Base-by-base conservation (phyloP, 2,797 vertebrate species). In the Tenualosa thibaudeaui region DNA sequence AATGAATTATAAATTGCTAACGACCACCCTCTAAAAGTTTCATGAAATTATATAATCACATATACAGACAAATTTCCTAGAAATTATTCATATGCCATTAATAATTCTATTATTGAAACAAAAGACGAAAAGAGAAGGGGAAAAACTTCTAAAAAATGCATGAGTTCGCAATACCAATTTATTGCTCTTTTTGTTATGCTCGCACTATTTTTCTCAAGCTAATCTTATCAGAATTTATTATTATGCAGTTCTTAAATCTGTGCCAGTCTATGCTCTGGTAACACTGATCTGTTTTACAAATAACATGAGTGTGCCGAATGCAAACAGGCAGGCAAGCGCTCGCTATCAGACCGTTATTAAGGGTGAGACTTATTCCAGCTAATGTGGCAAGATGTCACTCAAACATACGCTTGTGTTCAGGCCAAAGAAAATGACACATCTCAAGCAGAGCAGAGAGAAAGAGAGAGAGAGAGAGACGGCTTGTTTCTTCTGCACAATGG, bases 31-130 rank as follows among this genome's bases (percentile, higher is more conserved):
- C 75, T 56, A 56, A 84, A 84, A 81, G 22, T 68, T 81, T 50
- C 68, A 81, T 54, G 81, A 85, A 85, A 89, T 89, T 84, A 85
- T 81, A 81, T 54, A n/a, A 53, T 68, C 65, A 78, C 50, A 54
- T 78, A 78, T 81, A 71, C 71, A 81, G 50, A 68, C 68, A 62
- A 86, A 90, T 86, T 87, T 81, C 68, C 15, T 75, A 84, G 51
- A 78, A 84, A 84, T 84, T 85, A 86, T 88, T 89, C 84, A 88
- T 83, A 86, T 86, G 85, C 49, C 68, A 85, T 88, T 53, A 87
- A 88, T 88, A 88, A 87, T 88, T 88, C 85, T 85, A 84, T 84
- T 53, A 22, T 81, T 86, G 40, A 53, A 88, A 85, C 82, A 50
- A 22, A 65, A 37, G 71, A n/a, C 3, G 13, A 56, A 78, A 56